These are phyloP conservation scores for Zaprionus davidi DNA, from an alignment of 1,140 invertebrate species.

Conservation along the genomic window DNA sequence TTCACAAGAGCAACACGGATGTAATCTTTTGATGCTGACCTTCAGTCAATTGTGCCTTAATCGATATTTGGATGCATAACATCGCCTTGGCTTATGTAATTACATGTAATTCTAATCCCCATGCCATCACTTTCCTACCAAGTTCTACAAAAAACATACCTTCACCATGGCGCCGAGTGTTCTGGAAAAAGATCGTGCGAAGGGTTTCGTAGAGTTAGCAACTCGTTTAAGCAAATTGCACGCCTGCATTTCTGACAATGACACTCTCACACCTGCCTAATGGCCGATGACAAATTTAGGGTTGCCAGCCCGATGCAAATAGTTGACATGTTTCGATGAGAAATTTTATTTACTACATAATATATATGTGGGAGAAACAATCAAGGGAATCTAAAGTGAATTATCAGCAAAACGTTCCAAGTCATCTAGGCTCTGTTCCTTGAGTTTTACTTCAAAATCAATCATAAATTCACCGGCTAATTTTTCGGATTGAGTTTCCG, in stretches of 20 bases:
- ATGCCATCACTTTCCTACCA: neutral
- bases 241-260: slow-evolving; percentile 65
- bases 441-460: slow-evolving; percentile 85
- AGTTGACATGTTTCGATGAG: slow-evolving; percentile 12
- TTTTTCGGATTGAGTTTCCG: slow-evolving; percentile 83
- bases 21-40: slow-evolving; percentile 63
- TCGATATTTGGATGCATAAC: slow-evolving; percentile 56
- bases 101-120: neutral
- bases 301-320: slow-evolving; percentile 50
- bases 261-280: slow-evolving; percentile 47
- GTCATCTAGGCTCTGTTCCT: slow-evolving; percentile 85
- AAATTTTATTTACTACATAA: slow-evolving; percentile 35
- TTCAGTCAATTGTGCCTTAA: slow-evolving; percentile 42
- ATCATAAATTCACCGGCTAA: slow-evolving; percentile 85
- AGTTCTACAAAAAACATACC: slow-evolving; percentile 46
- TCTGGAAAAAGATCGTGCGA: slow-evolving; percentile 63
- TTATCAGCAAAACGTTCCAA: slow-evolving; percentile 84
- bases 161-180: slow-evolving; percentile 70
- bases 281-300: slow-evolving; percentile 34
- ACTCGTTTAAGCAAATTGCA: slow-evolving; percentile 73
- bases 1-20: slow-evolving; percentile 13
- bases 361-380: slow-evolving; percentile 41
- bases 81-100: slow-evolving; percentile 58
- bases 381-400: slow-evolving; percentile 35
- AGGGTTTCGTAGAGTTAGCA: slow-evolving; percentile 58